Conservation (phyloP, 2,888 invertebrate species). For the Quadriops clusia region DNA sequence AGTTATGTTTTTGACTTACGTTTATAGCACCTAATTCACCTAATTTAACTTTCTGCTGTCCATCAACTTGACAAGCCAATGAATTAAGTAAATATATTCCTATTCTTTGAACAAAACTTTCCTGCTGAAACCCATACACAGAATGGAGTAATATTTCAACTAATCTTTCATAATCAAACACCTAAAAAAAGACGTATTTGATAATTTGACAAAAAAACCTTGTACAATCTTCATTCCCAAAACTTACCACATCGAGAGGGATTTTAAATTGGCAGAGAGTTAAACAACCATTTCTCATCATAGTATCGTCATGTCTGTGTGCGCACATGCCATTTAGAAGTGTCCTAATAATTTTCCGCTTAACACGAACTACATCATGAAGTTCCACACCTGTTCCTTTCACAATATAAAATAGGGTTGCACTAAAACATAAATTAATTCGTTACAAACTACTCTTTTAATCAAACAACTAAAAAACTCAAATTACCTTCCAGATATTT, state of each 20-base stretch:
- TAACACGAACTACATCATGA: conserved; percentile 52
- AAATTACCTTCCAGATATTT: conserved; percentile 83
- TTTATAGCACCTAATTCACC: conserved; percentile 81
- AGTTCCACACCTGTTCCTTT: conserved; percentile 74
- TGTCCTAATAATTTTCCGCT: conserved; percentile 68
- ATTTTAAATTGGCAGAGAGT: conserved; percentile 91
- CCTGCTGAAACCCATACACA: conserved; percentile 69
- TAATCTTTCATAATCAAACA: conserved; percentile 81
- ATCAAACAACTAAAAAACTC: conserved; percentile 11
- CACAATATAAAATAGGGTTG: conserved; percentile 88
- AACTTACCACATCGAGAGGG: conserved; percentile 81
- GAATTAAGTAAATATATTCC: conserved; percentile 92
- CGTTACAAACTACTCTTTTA: conserved; percentile 5
- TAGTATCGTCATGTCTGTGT: conserved; percentile 75
- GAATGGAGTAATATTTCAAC: conserved; percentile 74
- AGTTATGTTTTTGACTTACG: conserved; percentile 42
- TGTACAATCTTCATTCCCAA: conserved; percentile 4
- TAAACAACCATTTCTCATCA: conserved; percentile 94
- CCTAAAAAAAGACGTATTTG: conserved; percentile 39
- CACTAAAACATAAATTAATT: conserved; percentile 45
- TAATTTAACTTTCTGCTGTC: conserved; percentile 79
- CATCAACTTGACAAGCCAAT: conserved; percentile 92
- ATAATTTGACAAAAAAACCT: conserved; percentile 7
- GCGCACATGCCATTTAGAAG: conserved; percentile 82
- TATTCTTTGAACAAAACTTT: conserved; percentile 87